Base-by-base conservation (phyloP, 2,113 vertebrate genomes). In the Columbina picui region DNA sequence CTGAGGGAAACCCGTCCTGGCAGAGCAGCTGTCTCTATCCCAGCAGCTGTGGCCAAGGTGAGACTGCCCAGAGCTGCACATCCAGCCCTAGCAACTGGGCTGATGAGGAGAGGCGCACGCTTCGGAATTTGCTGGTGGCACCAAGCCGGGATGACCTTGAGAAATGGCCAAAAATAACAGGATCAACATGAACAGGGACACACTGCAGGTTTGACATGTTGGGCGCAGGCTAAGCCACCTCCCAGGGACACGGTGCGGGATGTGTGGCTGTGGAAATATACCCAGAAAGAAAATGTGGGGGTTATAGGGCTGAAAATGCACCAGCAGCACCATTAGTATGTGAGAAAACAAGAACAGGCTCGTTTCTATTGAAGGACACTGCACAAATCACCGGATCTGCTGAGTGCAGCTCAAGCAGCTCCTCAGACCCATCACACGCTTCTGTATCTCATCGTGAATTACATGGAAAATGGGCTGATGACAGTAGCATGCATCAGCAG, bases 381-480 rank as follows among this genome's bases (percentile, higher is more conserved):
- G 12, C 19, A 34, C 34, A 60, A 12, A 50, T 77, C 64, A 8
- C 8, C 3, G 2, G 22, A 56, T 29, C 36, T 38, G 9, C 13
- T 0, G 0, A 36, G 47, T 17, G 17, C 30, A 63, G 30, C 47
- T 57, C 61, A 18, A 65, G 30, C 70, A 65, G 45, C 36, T 30
- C 15, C 52, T 70, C 74, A 45, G 38, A 21, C 47, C 20, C 39
- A 18, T 21, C 63, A 14, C 32, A 12, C 1, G 0, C 41, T 67
- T 45, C 57, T 0, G 0, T 1, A 0, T 49, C 12, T 61, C 19
- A 9, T 8, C 4, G 1, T 39, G 39, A 69, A 90, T 73, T 13
- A 69, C 57, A 10, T 0, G 3, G 38, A 26, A 49, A 69, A 84
- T 52, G 11, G 47, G 34, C 22, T 45, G 77, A 65, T 89, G 81